Percentiles rank a stretch among this genome's conserved stretches.
Evolutionary conservation across 2,113 vertebrate genomes (phyloP).

Genomic region (Stegostoma tigrinum): DNA sequence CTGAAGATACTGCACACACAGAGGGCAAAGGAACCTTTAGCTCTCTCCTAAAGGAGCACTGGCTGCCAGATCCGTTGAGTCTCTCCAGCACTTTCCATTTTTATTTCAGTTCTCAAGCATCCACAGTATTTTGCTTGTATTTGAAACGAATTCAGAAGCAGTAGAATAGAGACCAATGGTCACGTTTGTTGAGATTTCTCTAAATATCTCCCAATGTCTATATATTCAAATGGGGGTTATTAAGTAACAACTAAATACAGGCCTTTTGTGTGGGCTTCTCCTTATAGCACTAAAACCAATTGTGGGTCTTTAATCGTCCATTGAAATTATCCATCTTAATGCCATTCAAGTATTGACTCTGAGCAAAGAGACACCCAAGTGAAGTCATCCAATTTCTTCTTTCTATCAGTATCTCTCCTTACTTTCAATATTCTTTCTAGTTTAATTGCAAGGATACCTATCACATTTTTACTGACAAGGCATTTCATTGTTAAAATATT

Average conservation of each 20-base stretch:
- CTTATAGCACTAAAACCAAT: not conserved
- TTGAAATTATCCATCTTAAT: not conserved
- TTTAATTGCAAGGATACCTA: not conserved
- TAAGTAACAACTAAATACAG: not conserved
- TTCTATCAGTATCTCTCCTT: not conserved
- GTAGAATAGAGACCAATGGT: not conserved
- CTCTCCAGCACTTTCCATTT: too few relatives aligned
- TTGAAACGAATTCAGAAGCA: too few relatives aligned
- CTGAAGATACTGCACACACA: too few relatives aligned
- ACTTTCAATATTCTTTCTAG: not conserved
- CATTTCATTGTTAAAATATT: not conserved
- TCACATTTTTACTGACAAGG: not conserved
- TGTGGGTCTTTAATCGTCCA: not conserved
- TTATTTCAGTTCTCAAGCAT: too few relatives aligned
- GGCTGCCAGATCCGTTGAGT: too few relatives aligned
- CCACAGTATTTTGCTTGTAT: too few relatives aligned
- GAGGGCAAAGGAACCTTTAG: too few relatives aligned
- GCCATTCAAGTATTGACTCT: not conserved
- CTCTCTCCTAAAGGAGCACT: too few relatives aligned
- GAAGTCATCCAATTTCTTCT: not conserved
- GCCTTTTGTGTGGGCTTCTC: not conserved
- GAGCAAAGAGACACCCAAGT: not conserved
- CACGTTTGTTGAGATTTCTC: not conserved
- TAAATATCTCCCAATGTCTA: not conserved
- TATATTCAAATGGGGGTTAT: not conserved